phyloP scores from a whole-genome alignment of 2,888 invertebrate genomes.

The Odontocerum albicorne region DNA sequence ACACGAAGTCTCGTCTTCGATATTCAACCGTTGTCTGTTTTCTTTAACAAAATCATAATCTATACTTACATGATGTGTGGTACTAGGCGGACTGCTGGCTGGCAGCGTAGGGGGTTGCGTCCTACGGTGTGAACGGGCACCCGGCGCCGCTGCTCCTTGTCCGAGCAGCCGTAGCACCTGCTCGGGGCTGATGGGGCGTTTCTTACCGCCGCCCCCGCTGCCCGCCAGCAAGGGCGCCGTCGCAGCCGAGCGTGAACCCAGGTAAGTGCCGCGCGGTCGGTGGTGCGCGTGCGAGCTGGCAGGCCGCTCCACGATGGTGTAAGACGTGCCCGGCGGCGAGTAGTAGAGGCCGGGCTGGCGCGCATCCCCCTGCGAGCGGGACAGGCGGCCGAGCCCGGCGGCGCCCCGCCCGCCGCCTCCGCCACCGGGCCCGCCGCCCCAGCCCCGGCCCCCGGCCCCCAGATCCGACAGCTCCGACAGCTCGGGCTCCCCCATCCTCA shows the following conservation, averaged over 20 bases:
- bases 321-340: constrained; percentile 86
- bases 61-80: constrained; percentile 68
- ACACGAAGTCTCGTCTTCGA: no score
- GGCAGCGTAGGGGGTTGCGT: constrained; percentile 62
- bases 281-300: constrained; percentile 73
- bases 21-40: no score
- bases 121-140: constrained; percentile 53
- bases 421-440: constrained; percentile 55
- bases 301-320: constrained; percentile 83
- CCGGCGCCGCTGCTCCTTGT: constrained; percentile 55
- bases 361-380: constrained; percentile 48
- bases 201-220: constrained; percentile 62
- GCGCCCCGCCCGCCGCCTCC: constrained; percentile 48
- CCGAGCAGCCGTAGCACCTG: constrained; percentile 72
- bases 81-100: constrained; percentile 77
- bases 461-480: constrained; percentile 57
- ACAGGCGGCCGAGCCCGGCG: constrained; percentile 57
- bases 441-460: constrained; percentile 58
- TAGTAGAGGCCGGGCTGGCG: constrained; percentile 67
- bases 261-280: constrained; percentile 64
- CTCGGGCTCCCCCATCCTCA: constrained; percentile 61
- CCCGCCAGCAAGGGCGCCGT: constrained; percentile 54
- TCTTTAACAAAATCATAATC: background rate
- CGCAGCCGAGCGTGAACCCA: constrained; percentile 65
- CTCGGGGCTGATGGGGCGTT: constrained; percentile 82